A percentile compares a stretch with the other conserved stretches of the same genome.
These are phyloP conservation scores for Heliconius hermathena DNA, from an alignment of 1,140 invertebrate genomes.

Conservation along the genomic window DNA sequence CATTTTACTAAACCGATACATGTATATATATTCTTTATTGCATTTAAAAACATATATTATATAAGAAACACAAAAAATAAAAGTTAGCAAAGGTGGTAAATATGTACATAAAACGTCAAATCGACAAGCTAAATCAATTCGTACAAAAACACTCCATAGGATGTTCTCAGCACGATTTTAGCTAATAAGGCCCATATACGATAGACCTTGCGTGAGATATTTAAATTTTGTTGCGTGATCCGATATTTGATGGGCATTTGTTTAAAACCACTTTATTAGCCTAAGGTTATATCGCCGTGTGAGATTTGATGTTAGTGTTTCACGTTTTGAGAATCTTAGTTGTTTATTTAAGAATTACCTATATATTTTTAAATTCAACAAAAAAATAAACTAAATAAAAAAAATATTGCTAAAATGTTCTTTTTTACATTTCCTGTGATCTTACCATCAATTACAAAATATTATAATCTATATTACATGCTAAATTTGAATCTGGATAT, in stretches of 20 bases:
- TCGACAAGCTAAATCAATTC: not conserved
- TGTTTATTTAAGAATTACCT: too few relatives aligned
- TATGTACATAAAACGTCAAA: not conserved
- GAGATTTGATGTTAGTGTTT: not conserved
- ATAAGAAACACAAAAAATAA: too few relatives aligned
- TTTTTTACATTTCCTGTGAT: too few relatives aligned
- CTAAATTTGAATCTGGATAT: too few relatives aligned
- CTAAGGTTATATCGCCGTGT: slow-evolving; percentile 1
- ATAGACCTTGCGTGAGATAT: slow-evolving; percentile 22
- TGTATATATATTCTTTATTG: too few relatives aligned
- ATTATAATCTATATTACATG: too few relatives aligned
- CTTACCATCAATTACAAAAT: too few relatives aligned
- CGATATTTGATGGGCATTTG: slow-evolving; percentile 19
- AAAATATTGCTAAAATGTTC: too few relatives aligned
- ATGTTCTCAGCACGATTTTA: slow-evolving; percentile 29
- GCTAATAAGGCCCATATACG: slow-evolving; percentile 20
- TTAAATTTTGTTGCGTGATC: slow-evolving; percentile 10
- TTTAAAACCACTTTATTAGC: slow-evolving; percentile 8
- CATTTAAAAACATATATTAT: too few relatives aligned
- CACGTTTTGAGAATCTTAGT: not conserved
- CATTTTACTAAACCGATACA: not conserved
- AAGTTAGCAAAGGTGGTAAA: too few relatives aligned
- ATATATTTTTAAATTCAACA: too few relatives aligned
- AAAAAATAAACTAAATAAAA: not conserved
- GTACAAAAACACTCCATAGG: not conserved